These are phyloP conservation scores for Drosophila picticornis DNA, from an alignment of 2,888 invertebrate genomes.

Conservation along the genomic window DNA sequence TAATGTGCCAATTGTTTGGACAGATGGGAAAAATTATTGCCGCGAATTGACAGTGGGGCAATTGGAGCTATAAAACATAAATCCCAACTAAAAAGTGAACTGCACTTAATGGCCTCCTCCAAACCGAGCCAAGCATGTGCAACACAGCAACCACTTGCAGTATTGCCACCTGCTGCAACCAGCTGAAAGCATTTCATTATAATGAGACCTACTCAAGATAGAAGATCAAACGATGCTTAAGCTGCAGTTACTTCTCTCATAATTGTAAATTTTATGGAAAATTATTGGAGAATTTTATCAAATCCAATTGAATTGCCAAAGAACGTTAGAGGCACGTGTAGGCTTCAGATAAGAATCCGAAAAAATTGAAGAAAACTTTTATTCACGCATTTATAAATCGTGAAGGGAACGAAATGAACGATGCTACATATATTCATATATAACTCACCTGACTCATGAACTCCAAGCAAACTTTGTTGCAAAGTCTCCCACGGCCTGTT, in stretches of 20 bases:
- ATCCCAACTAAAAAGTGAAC: slow-evolving; percentile 33
- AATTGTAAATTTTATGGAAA: slow-evolving; percentile 34
- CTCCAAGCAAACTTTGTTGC: not conserved
- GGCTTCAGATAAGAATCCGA: not conserved
- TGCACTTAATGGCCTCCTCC: slow-evolving; percentile 16
- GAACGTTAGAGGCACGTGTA: not conserved
- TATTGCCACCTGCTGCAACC: slow-evolving; percentile 42
- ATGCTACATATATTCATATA: not conserved
- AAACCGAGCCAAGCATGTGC: slow-evolving; percentile 16
- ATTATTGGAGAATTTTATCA: not conserved
- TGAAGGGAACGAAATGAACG: not conserved
- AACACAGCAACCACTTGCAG: slow-evolving; percentile 5
- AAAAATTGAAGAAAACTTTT: not conserved
- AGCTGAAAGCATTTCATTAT: slow-evolving; percentile 43
- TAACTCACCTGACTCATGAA: slow-evolving; percentile 2
- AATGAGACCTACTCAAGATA: slow-evolving; percentile 35
- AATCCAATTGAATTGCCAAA: not conserved
- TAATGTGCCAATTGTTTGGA: slow-evolving; percentile 79
- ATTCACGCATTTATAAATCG: not conserved
- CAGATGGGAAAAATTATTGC: slow-evolving; percentile 71
- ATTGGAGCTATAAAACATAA: slow-evolving; percentile 68
- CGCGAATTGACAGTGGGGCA: slow-evolving; percentile 65
- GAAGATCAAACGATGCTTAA: slow-evolving; percentile 36
- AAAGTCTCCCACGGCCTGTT: slow-evolving; percentile 28
- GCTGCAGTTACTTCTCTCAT: slow-evolving; percentile 13